Evolutionary conservation across 2,113 vertebrate genomes (phyloP).

Genomic region (Neolamprologus kungweensis): DNA sequence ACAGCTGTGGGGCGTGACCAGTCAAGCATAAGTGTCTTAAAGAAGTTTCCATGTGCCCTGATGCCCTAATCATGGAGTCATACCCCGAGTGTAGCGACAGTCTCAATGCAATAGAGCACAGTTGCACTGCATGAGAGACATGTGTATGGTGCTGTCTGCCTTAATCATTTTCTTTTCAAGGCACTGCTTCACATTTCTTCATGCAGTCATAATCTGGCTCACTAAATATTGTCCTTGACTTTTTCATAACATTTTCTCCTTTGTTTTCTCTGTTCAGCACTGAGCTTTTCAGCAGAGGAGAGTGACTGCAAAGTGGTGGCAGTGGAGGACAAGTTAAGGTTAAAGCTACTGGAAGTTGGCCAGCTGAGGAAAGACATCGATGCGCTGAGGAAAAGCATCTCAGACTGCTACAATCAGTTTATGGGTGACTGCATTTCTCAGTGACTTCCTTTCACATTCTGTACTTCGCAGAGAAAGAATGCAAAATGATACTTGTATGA

Average conservation of each 20-base stretch:
- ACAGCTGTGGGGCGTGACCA: background rate
- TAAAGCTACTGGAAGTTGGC: slow-evolving; percentile 79
- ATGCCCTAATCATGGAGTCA: background rate
- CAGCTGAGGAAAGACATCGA: slow-evolving; percentile 88
- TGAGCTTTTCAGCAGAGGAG: slow-evolving; percentile 81
- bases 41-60: background rate
- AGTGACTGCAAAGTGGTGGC: slow-evolving; percentile 65
- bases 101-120: background rate
- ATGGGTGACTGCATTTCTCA: slow-evolving; percentile 84
- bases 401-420: slow-evolving; percentile 85
- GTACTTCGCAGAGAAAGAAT: background rate
- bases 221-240: background rate
- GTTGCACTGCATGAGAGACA: background rate
- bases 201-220: background rate
- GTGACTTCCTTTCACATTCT: slow-evolving; percentile 23
- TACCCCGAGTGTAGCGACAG: background rate
- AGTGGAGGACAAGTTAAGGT: slow-evolving; percentile 72
- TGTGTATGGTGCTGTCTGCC: accelerated
- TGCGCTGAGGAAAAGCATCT: slow-evolving; percentile 83
- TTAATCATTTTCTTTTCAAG: background rate
- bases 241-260: background rate
- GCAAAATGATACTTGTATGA: background rate
- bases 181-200: background rate
- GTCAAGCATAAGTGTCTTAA: background rate
- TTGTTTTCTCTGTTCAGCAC: slow-evolving; percentile 56